Evolutionary conservation across 2,888 invertebrate species (phyloP).

Genomic region (Orthosia incerta): DNA sequence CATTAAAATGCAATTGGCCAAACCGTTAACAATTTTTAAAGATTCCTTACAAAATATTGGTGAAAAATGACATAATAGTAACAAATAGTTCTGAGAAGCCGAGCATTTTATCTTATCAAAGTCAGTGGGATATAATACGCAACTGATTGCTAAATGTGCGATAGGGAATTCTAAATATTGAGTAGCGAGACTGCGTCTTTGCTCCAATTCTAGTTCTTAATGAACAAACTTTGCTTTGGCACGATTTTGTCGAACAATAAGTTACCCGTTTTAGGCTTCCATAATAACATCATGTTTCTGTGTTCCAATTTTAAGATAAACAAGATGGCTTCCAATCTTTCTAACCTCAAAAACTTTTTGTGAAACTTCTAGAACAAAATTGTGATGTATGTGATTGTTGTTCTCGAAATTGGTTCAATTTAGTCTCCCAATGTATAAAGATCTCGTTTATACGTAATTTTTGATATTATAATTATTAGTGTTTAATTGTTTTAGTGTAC

Average conservation of each 20-base stretch:
- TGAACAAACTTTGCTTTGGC: slow-evolving; percentile 29
- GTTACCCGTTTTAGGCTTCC: slow-evolving; percentile 22
- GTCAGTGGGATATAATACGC: slow-evolving; percentile 7
- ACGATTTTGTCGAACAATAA: slow-evolving; percentile 42
- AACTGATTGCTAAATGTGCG: slow-evolving; percentile 22
- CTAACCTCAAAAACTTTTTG: slow-evolving; percentile 14
- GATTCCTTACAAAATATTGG: neutral
- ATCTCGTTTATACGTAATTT: slow-evolving; percentile 89
- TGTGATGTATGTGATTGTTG: slow-evolving; percentile 12
- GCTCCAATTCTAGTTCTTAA: slow-evolving; percentile 28
- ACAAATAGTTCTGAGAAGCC: slow-evolving; percentile 26
- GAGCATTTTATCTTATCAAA: slow-evolving; percentile 38
- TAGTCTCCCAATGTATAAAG: slow-evolving; percentile 77
- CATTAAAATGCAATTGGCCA: slow-evolving; percentile 25
- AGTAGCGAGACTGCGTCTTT: slow-evolving; percentile 19
- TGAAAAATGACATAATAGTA: slow-evolving; percentile 28
- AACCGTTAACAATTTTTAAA: slow-evolving; percentile 3
- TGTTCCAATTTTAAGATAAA: slow-evolving; percentile 27
- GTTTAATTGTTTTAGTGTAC: slow-evolving; percentile 75
- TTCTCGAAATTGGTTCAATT: slow-evolving; percentile 24
- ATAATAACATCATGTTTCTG: neutral
- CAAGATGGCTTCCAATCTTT: slow-evolving; percentile 51
- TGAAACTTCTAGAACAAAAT: slow-evolving; percentile 17
- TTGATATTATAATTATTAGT: slow-evolving; percentile 79
- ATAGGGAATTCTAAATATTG: slow-evolving; percentile 34